A percentile compares a stretch with the other conserved stretches of the same genome.
These are phyloP conservation scores for Athrips mouffetella DNA, from an alignment of 2,888 invertebrate species.

Conservation along the genomic window DNA sequence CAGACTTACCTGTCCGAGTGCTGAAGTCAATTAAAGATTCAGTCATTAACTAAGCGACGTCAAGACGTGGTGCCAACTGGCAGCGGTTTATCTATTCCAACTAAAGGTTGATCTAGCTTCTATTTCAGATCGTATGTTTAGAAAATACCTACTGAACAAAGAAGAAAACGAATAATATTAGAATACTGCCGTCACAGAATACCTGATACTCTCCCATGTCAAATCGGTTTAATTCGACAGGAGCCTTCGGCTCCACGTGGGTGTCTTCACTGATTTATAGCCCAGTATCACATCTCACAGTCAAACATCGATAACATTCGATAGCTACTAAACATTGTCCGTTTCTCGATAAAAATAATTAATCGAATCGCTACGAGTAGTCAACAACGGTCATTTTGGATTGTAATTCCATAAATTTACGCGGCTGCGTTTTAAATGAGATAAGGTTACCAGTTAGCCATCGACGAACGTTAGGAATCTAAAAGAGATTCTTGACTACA, in stretches of 20 bases:
- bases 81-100: slow-evolving; percentile 1
- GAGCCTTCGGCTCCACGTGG: slow-evolving; percentile 48
- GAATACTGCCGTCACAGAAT: not conserved
- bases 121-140: slow-evolving; percentile 4
- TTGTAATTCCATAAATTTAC: slow-evolving; percentile 11
- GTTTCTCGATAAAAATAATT: slow-evolving; percentile 20
- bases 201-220: slow-evolving; percentile 27
- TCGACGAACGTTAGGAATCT: not conserved
- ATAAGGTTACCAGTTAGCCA: not conserved
- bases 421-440: not conserved
- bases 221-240: slow-evolving; percentile 43
- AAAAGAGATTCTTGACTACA: not conserved
- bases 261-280: slow-evolving; percentile 66
- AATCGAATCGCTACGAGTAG: slow-evolving; percentile 15
- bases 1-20: no score
- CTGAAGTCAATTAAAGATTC: not conserved
- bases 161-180: not conserved
- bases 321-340: slow-evolving; percentile 39
- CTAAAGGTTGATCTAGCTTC: slow-evolving; percentile 5
- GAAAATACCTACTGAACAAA: not conserved
- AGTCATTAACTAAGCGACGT: slow-evolving; percentile 1
- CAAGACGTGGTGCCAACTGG: not conserved
- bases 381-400: slow-evolving; percentile 9
- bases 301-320: slow-evolving; percentile 50
- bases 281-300: slow-evolving; percentile 33